Evolutionary conservation across 2,113 vertebrate genomes (phyloP).

Genomic region (Eleginops maclovinus): DNA sequence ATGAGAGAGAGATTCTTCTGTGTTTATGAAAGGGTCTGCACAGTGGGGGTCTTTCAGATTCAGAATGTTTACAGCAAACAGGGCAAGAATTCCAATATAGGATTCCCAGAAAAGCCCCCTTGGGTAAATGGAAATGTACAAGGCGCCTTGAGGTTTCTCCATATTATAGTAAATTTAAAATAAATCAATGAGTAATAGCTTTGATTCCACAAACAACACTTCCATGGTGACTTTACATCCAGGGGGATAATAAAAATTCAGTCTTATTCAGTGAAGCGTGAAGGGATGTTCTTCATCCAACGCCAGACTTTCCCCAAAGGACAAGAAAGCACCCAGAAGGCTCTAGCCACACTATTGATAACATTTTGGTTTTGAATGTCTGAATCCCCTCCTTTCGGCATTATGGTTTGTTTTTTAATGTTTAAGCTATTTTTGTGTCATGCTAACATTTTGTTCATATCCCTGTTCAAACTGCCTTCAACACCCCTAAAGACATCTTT

Average conservation of each 20-base stretch:
- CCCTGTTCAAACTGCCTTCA: constrained; percentile 33
- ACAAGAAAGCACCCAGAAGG: constrained; percentile 10
- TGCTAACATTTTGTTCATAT: constrained; percentile 15
- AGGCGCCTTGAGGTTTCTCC: constrained; percentile 1
- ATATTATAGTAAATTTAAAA: constrained; percentile 22
- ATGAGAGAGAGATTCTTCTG: constrained; percentile 58
- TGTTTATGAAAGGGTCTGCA: constrained; percentile 52
- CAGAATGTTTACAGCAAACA: constrained; percentile 73
- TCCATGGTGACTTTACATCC: constrained; percentile 15
- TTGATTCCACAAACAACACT: constrained; percentile 21
- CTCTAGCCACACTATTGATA: constrained; percentile 19
- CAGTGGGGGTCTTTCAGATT: constrained; percentile 56
- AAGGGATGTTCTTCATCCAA: constrained; percentile 50
- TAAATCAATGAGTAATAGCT: constrained; percentile 23
- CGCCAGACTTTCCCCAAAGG: constrained; percentile 40
- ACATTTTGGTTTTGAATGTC: constrained; percentile 24
- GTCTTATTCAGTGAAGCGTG: constrained; percentile 21
- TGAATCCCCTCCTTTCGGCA: constrained; percentile 18
- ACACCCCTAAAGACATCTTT: constrained; percentile 23
- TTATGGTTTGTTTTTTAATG: constrained; percentile 22
- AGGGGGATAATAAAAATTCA: constrained; percentile 27
- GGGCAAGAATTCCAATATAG: constrained; percentile 35
- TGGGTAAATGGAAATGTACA: constrained; percentile 57
- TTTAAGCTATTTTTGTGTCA: constrained; percentile 14
- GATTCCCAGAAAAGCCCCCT: constrained; percentile 51